Conservation (phyloP, 2,888 invertebrate genomes). For the Bruchidius siliquastri region DNA sequence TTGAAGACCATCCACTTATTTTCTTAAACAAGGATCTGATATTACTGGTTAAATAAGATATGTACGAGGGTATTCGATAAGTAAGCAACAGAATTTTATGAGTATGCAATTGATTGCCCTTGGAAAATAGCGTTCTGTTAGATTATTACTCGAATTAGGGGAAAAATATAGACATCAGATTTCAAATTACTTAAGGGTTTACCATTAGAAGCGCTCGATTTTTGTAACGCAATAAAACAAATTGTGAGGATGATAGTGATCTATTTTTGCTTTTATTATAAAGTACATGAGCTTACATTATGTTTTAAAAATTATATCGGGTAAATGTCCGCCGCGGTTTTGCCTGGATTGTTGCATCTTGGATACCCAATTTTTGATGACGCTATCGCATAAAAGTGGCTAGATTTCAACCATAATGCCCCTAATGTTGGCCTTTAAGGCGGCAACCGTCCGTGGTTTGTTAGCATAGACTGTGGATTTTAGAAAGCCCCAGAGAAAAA, state of each 20-base stretch:
- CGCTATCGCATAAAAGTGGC: slow-evolving; percentile 34
- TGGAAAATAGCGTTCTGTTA: no score
- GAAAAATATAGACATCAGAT: no score
- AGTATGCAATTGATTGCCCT: no score
- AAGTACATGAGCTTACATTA: slow-evolving; percentile 1
- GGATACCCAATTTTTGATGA: slow-evolving; percentile 36
- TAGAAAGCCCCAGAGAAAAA: slow-evolving; percentile 10
- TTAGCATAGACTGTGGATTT: slow-evolving; percentile 25
- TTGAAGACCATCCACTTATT: no score
- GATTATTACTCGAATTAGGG: no score
- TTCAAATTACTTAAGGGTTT: no score
- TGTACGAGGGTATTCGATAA: no score
- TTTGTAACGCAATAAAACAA: background rate
- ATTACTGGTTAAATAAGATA: no score
- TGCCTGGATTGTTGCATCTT: slow-evolving; percentile 15
- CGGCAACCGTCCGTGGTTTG: slow-evolving; percentile 19
- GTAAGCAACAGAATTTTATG: no score
- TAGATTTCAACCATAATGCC: slow-evolving; percentile 33
- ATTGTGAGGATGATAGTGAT: slow-evolving; percentile 4
- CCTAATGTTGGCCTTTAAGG: background rate
- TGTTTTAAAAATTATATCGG: slow-evolving; percentile 5
- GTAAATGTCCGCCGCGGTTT: slow-evolving; percentile 1
- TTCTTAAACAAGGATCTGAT: no score
- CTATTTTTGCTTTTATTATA: background rate
- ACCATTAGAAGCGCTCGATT: slow-evolving; percentile 3